phyloP scores from a whole-genome alignment of 2,797 vertebrate genomes.

The Loriculus beryllinus region DNA sequence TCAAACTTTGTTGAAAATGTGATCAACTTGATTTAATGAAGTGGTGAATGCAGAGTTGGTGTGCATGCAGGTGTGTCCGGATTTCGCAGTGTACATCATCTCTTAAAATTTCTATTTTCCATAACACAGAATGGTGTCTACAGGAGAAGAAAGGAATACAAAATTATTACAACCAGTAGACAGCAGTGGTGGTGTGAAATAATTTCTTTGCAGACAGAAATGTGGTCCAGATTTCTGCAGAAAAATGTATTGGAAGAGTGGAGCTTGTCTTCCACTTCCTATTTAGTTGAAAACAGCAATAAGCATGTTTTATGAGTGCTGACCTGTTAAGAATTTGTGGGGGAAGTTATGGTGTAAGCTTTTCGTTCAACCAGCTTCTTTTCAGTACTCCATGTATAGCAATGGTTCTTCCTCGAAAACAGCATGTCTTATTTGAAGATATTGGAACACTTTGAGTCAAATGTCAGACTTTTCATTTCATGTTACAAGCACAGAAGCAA shows the following conservation, averaged over 20 bases:
- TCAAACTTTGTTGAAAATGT: background rate
- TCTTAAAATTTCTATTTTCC: background rate
- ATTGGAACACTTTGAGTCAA: background rate
- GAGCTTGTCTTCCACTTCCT: background rate
- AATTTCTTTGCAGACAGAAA: background rate
- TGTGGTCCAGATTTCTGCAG: background rate
- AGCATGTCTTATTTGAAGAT: background rate
- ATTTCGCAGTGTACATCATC: background rate
- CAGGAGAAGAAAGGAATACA: background rate
- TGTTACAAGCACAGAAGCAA: background rate
- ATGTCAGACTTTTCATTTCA: background rate
- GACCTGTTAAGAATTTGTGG: constrained; percentile 54
- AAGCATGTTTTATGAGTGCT: constrained; percentile 6
- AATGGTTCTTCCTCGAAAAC: background rate
- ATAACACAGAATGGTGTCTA: background rate
- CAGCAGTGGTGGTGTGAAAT: background rate
- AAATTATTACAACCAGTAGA: background rate
- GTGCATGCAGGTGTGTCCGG: too few relatives aligned
- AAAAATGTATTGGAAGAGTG: background rate
- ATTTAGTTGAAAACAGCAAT: background rate
- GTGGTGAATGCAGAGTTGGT: background rate
- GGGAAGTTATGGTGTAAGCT: background rate
- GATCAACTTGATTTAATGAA: background rate
- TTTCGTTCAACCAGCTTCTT: background rate
- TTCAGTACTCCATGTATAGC: background rate